phyloP scores from a whole-genome alignment of 1,140 invertebrate genomes.

The Euglossa dilemma region DNA sequence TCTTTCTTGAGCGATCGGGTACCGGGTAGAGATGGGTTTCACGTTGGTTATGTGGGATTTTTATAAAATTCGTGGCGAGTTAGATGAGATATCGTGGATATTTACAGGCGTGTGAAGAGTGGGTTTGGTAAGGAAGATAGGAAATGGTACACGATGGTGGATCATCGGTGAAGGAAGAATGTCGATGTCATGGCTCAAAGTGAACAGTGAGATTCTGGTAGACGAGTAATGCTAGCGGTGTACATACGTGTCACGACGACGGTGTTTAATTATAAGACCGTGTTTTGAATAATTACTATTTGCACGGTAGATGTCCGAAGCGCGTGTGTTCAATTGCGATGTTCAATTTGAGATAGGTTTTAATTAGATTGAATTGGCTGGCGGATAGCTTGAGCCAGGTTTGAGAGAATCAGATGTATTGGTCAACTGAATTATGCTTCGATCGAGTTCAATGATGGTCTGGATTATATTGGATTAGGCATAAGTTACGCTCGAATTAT shows the following conservation, averaged over 20 bases:
- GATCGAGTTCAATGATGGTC: background rate
- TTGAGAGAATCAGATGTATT: background rate
- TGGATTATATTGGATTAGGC: conserved; percentile 7
- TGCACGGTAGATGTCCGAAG: too few species aligned
- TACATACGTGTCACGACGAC: background rate
- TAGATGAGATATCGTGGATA: background rate
- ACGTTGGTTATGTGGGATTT: background rate
- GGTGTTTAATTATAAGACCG: too few species aligned
- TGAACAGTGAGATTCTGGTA: background rate
- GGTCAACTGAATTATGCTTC: background rate
- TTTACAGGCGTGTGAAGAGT: background rate
- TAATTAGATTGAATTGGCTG: background rate
- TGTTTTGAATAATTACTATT: too few species aligned
- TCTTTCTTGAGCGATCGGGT: background rate
- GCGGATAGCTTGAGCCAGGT: background rate
- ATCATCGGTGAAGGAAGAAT: too few species aligned
- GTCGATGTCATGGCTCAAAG: too few species aligned
- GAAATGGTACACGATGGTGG: background rate
- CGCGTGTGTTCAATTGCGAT: background rate
- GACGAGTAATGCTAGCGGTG: background rate
- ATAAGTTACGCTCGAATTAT: conserved; percentile 4
- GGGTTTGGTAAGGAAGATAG: background rate
- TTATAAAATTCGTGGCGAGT: background rate
- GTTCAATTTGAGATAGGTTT: background rate
- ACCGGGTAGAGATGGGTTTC: too few species aligned